Evolutionary conservation across 64 coral and sea anemone genomes (phyloP).

Genomic region (Montipora capricornis): DNA sequence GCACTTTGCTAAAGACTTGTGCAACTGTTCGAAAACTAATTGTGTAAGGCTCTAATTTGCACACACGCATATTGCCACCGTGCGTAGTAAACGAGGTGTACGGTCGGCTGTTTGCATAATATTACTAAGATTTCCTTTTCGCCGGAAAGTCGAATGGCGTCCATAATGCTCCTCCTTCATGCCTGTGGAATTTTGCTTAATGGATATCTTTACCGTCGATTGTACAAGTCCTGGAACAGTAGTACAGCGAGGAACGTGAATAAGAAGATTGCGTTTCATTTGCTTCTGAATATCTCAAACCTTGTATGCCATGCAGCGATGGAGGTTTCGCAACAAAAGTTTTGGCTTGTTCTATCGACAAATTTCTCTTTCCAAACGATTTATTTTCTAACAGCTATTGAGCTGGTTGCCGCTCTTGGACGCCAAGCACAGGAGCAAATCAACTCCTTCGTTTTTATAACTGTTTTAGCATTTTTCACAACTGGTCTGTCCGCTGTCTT

Average conservation of each 20-base stretch:
- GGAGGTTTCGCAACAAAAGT: background rate
- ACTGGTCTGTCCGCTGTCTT: background rate
- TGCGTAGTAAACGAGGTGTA: no score
- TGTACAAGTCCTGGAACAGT: background rate
- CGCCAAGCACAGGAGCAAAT: background rate
- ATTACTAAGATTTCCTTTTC: background rate
- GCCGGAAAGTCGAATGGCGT: background rate
- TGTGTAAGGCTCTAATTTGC: no score
- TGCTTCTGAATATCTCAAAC: slow-evolving; percentile 8
- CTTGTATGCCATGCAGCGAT: background rate
- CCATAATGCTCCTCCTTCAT: background rate
- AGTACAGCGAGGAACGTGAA: background rate
- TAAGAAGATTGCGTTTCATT: background rate
- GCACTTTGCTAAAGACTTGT: no score
- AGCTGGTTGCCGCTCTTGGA: background rate
- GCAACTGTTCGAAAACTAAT: no score
- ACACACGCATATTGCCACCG: no score
- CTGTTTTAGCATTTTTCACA: background rate
- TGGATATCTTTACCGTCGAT: background rate
- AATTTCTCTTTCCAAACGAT: background rate
- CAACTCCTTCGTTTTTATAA: background rate
- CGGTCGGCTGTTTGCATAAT: background rate
- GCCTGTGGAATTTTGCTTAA: background rate
- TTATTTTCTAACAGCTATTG: background rate
- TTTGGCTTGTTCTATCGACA: background rate